Conservation (phyloP, 2,888 invertebrate species). For the Terebella lapidaria region DNA sequence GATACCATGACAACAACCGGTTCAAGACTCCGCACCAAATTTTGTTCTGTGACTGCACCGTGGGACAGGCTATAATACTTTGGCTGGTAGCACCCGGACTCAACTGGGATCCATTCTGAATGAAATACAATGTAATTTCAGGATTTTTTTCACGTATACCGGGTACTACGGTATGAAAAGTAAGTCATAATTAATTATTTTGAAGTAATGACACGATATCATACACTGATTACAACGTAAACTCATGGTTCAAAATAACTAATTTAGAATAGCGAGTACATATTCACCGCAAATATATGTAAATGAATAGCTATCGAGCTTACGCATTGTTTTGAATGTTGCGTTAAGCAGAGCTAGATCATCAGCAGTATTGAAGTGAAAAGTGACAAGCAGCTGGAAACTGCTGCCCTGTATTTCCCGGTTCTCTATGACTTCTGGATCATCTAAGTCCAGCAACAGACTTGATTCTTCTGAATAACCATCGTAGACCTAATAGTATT, state of each 20-base stretch:
- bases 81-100: constrained; percentile 10
- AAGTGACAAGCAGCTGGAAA: background rate
- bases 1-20: constrained; percentile 7
- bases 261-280: too few relatives aligned
- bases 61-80: constrained; percentile 3
- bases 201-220: too few relatives aligned
- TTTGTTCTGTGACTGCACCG: constrained; percentile 6
- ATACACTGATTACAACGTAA: too few relatives aligned
- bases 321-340: background rate
- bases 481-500: background rate
- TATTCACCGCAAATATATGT: too few relatives aligned
- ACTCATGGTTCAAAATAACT: too few relatives aligned
- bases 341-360: background rate
- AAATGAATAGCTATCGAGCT: too few relatives aligned
- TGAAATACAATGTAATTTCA: too few relatives aligned
- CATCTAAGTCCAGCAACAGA: background rate
- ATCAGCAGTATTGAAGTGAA: background rate
- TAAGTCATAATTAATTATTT: too few relatives aligned
- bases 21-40: background rate
- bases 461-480: background rate
- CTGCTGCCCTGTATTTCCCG: background rate
- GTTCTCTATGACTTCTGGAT: background rate
- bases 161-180: too few relatives aligned
- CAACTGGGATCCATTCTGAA: constrained; percentile 5
- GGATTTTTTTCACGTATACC: too few relatives aligned